Percentiles rank a stretch among this genome's conserved stretches.
Conservation (phyloP, 2,113 vertebrate genomes). For the Sclerurus mexicanus region DNA sequence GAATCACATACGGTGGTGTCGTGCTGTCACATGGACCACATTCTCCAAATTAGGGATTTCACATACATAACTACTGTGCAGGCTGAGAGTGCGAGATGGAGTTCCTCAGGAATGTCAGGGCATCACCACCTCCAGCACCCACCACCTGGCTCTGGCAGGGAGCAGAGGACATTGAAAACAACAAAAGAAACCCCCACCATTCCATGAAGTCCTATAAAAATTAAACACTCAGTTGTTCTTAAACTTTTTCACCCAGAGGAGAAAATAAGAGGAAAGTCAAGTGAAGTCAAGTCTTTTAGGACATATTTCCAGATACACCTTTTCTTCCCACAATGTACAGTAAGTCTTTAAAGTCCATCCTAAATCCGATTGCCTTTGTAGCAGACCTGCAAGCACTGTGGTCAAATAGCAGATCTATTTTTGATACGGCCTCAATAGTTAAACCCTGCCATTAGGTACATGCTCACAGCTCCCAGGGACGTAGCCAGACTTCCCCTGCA, state of each 20-base stretch:
- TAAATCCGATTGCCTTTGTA: neutral
- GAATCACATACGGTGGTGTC: fast-evolving
- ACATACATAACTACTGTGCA: neutral
- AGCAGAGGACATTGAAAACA: neutral
- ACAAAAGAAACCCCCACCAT: fast-evolving
- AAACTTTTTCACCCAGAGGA: neutral
- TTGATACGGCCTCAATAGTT: neutral
- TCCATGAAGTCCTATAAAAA: neutral
- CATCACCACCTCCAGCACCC: neutral
- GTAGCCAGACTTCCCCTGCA: neutral
- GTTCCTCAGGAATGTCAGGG: neutral
- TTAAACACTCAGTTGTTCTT: neutral
- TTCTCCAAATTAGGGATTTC: neutral
- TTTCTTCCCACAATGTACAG: neutral
- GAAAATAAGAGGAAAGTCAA: neutral
- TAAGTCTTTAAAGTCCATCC: neutral
- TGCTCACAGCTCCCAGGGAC: neutral
- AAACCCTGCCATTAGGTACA: neutral
- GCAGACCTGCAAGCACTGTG: neutral
- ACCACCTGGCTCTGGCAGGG: neutral
- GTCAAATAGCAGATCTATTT: neutral
- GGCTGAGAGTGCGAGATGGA: neutral
- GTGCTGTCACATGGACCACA: fast-evolving
- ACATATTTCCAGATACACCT: neutral
- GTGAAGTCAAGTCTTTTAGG: neutral